Conservation (phyloP, 2,797 vertebrate species). For the Cuniculus paca region DNA sequence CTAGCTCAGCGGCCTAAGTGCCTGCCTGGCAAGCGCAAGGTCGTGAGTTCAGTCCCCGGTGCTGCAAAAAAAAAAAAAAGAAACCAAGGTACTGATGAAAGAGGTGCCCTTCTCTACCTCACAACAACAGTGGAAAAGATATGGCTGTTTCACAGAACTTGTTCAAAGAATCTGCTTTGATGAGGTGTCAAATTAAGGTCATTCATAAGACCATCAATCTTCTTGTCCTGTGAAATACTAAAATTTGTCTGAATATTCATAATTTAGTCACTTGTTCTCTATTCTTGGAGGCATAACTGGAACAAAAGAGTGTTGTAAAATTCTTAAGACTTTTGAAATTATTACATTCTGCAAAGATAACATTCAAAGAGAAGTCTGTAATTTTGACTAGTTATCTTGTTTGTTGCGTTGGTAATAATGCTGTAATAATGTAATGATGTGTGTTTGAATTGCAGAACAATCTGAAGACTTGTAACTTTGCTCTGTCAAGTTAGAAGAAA, state of each 20-base stretch:
- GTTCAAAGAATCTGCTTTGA: slow-evolving; percentile 23
- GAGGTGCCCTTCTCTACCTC: neutral
- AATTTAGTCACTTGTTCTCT: neutral
- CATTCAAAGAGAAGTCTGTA: slow-evolving; percentile 34
- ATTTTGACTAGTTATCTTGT: slow-evolving; percentile 15
- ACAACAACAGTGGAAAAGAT: neutral
- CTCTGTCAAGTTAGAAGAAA: slow-evolving; percentile 42
- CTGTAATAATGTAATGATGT: slow-evolving; percentile 14
- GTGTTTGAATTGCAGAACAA: slow-evolving; percentile 21
- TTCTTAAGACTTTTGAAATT: slow-evolving; percentile 53
- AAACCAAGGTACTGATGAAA: neutral
- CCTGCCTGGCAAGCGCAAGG: too few species aligned
- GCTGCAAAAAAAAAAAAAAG: too few species aligned
- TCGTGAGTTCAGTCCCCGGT: too few species aligned
- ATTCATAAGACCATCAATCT: neutral
- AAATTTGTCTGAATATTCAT: slow-evolving; percentile 60
- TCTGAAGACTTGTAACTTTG: slow-evolving; percentile 4
- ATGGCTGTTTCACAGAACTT: neutral
- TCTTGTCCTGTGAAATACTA: slow-evolving; percentile 18
- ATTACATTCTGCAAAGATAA: slow-evolving; percentile 1
- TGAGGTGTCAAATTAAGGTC: slow-evolving; percentile 37
- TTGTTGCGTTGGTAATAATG: slow-evolving; percentile 24
- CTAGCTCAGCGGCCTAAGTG: too few species aligned
- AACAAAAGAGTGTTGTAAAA: slow-evolving; percentile 25
- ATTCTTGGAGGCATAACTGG: slow-evolving; percentile 21